These are phyloP conservation scores for Pangasianodon gigas DNA, from an alignment of 2,113 vertebrate genomes.

Conservation along the genomic window DNA sequence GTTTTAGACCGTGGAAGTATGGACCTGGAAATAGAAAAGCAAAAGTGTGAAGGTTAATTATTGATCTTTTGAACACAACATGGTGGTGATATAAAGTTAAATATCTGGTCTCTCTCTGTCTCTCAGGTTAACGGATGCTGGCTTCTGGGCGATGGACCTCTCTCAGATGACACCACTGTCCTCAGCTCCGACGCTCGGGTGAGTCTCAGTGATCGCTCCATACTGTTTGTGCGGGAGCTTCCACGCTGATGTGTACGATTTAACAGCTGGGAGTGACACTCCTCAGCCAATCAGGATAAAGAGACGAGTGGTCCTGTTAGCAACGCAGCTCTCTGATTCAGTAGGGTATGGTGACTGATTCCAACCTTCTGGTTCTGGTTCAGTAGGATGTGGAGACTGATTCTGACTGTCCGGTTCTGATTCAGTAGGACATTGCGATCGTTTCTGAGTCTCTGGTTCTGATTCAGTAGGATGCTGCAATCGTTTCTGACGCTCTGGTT, in stretches of 20 bases:
- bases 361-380: background rate
- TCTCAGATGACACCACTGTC: conserved; percentile 62
- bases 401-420: background rate
- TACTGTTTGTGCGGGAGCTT: background rate
- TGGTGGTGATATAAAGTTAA: background rate
- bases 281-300: background rate
- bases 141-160: conserved; percentile 68
- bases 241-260: background rate
- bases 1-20: no score
- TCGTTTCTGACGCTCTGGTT: no score
- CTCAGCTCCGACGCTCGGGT: conserved; percentile 31
- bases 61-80: background rate
- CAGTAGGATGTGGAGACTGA: background rate
- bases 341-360: background rate
- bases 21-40: no score
- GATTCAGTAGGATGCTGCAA: no score
- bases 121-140: conserved; percentile 70
- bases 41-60: no score
- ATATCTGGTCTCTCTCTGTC: conserved; percentile 41
- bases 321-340: background rate
- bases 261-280: background rate
- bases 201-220: background rate
- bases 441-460: background rate
- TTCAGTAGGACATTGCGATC: background rate
- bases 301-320: background rate